Evolutionary conservation across 2,113 vertebrate species (phyloP).

Genomic region (Charadrius vociferus): DNA sequence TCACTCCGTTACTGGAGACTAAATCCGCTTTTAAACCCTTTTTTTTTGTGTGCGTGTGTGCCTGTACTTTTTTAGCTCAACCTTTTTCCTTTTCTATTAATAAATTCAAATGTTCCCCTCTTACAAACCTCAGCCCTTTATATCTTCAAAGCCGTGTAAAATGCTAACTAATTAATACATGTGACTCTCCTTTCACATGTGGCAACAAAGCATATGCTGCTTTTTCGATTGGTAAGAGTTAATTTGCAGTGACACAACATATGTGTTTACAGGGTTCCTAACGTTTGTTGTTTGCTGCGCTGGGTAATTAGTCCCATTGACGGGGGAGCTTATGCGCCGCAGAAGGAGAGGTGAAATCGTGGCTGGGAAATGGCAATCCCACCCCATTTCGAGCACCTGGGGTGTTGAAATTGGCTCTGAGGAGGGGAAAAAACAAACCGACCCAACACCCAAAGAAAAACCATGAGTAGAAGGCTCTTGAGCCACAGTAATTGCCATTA

Average conservation of each 20-base stretch:
- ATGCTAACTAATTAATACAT: constrained; percentile 56
- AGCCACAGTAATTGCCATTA: not conserved
- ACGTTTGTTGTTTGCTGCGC: constrained; percentile 41
- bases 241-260: constrained; percentile 69
- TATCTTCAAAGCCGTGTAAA: constrained; percentile 45
- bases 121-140: not conserved
- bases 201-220: constrained; percentile 62
- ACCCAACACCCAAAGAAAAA: not conserved
- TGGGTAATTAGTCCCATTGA: constrained; percentile 55
- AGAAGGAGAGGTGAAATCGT: not conserved
- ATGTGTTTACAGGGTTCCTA: constrained; percentile 50
- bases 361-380: not conserved
- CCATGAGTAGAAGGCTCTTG: not conserved
- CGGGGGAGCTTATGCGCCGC: not conserved
- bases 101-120: constrained; percentile 36
- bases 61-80: not conserved
- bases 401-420: not conserved
- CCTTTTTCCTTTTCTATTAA: not conserved
- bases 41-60: not conserved
- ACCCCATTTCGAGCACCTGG: not conserved
- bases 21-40: not conserved
- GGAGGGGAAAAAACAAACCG: not conserved
- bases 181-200: constrained; percentile 50
- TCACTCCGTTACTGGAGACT: not conserved
- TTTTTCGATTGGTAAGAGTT: constrained; percentile 58